Base-by-base conservation (phyloP, 2,888 invertebrate species). In the Ornithoptera alexandrae region DNA sequence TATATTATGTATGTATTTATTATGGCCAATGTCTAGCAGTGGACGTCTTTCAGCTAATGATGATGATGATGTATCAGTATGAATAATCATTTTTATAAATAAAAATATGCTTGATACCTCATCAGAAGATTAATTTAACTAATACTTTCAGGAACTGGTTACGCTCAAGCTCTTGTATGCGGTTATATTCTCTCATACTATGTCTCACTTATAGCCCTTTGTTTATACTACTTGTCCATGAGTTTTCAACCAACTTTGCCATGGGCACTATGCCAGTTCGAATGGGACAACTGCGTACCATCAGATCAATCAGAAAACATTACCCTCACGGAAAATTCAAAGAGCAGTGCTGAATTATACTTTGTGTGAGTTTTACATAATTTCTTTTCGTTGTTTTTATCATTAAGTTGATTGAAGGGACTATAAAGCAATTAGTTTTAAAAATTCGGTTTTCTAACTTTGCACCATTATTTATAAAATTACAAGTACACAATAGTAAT, bases 181-280 rank as follows among this genome's bases (percentile, higher is more conserved):
- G 87, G 93, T 20, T 94, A 94, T 75, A 94, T 97, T 18, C 93
- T 96, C 1, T 95, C 96, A 0, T 97, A 97, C 84, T 97, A 97
- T 83, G 95, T 95, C 66, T 94, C 95, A 0, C 88, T 97, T 65
- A 94, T 97, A 90, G 95, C 95, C 0, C 82, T 97, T 53, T 95
- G 96, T 15, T 77, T 97, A 15, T 96, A 94, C 85, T 97, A 97
- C 84, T 87, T 97, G 76, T 84, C 94, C 8, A 94, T 95, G 79
- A 97, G 97, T 67, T 97, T 96, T 81, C 94, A 94, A 72, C 77
- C 93, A 0, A 93, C 94, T 1, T 84, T 97, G 63, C 97, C 97
- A 0, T 97, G 97, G 97, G 90, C 96, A 0, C 80, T 92, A 30
- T 97, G 97, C 77, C 83, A 92, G 18, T 84, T 89, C 0, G 92